A percentile compares a stretch with the other conserved stretches of the same genome.
Evolutionary conservation across 1,140 invertebrate species (phyloP).

Genomic region (Plutomurus gul): DNA sequence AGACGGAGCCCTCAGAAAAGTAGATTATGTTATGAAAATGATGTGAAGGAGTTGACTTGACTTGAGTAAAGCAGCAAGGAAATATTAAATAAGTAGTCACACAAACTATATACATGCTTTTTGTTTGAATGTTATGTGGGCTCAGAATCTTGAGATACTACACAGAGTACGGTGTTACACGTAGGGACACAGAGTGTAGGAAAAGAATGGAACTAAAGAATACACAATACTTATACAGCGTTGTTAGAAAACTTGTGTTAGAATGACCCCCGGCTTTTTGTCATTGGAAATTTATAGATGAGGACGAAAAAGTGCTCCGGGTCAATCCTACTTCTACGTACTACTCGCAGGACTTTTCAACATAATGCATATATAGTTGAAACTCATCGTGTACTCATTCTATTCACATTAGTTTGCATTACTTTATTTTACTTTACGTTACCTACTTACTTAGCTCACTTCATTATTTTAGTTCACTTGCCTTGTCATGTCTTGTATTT

Average conservation of each 20-base stretch:
- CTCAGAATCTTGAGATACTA: no score
- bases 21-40: no score
- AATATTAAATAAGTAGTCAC: no score
- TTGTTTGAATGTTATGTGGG: no score
- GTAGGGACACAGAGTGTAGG: neutral
- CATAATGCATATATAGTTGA: no score
- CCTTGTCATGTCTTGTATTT: no score
- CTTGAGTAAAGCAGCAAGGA: no score
- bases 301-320: conserved; percentile 45
- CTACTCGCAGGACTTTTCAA: no score
- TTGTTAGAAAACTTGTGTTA: conserved; percentile 51
- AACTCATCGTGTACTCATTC: no score
- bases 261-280: conserved; percentile 53
- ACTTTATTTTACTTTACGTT: conserved; percentile 32
- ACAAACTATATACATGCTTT: no score
- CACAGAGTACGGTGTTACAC: neutral
- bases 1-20: no score
- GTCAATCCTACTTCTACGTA: conserved; percentile 39
- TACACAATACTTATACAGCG: neutral
- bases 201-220: neutral
- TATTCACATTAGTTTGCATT: conserved; percentile 18
- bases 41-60: no score
- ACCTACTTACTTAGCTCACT: conserved; percentile 10
- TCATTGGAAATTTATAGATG: conserved; percentile 54
- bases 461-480: conserved; percentile 7